Percentiles rank a stretch among this genome's conserved stretches.
phyloP scores from a whole-genome alignment of 2,113 vertebrate genomes.

The Malurus alboscapulatus region DNA sequence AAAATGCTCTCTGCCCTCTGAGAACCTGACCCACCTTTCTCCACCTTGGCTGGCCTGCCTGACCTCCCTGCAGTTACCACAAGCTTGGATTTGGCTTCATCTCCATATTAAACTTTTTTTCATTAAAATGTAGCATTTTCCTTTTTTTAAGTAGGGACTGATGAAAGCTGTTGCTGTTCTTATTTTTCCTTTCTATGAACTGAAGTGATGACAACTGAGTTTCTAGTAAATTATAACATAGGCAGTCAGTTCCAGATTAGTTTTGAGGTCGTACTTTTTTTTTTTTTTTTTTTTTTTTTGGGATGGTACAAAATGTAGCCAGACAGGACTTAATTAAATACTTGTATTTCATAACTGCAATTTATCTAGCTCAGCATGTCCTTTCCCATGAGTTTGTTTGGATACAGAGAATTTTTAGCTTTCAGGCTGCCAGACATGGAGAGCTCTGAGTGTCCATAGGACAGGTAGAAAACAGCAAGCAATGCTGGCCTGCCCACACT shows the following conservation, averaged over 20 bases:
- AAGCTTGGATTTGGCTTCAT: background rate
- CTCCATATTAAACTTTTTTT: background rate
- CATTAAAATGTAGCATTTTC: background rate
- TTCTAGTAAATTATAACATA: slow-evolving; percentile 63
- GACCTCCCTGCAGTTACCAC: background rate
- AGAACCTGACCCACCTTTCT: background rate
- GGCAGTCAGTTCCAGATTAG: slow-evolving; percentile 39
- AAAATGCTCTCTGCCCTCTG: background rate
- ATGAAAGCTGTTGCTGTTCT: background rate
- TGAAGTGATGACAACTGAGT: slow-evolving; percentile 60
- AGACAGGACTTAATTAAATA: slow-evolving; percentile 63
- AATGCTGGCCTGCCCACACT: background rate
- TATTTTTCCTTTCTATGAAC: slow-evolving; percentile 55
- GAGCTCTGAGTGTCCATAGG: background rate
- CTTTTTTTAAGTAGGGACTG: background rate
- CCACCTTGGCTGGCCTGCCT: background rate
- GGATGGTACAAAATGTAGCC: slow-evolving; percentile 5
- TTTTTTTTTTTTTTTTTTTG: background rate
- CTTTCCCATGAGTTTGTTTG: slow-evolving; percentile 34
- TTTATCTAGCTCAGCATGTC: slow-evolving; percentile 32
- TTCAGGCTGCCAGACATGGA: background rate
- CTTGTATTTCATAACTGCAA: slow-evolving; percentile 54
- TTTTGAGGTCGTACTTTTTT: slow-evolving; percentile 4
- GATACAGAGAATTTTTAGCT: slow-evolving; percentile 7
- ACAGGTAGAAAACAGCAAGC: slow-evolving; percentile 13